phyloP scores from a whole-genome alignment of 1,140 invertebrate species.

The Arctopsyche grandis region DNA sequence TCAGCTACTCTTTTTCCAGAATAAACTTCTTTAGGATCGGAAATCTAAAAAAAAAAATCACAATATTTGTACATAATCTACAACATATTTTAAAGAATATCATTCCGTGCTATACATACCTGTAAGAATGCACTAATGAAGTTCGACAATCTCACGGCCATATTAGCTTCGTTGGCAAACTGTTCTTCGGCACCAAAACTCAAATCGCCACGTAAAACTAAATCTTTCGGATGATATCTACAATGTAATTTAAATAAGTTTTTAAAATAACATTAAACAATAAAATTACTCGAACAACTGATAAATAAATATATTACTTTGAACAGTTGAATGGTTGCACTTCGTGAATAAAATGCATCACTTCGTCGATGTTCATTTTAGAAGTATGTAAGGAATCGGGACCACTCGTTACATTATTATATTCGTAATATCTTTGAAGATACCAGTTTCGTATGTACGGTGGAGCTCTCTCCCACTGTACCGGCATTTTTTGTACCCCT shows the following conservation, averaged over 20 bases:
- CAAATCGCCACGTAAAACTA: slow-evolving; percentile 84
- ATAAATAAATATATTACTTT: slow-evolving; percentile 61
- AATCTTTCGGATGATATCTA: slow-evolving; percentile 77
- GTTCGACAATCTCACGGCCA: slow-evolving; percentile 93
- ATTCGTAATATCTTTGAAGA: slow-evolving; percentile 78
- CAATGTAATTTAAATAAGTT: too few relatives aligned
- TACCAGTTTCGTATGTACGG: slow-evolving; percentile 77
- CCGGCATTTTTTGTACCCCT: slow-evolving; percentile 86
- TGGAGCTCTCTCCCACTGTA: slow-evolving; percentile 78
- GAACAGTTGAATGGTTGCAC: slow-evolving; percentile 80
- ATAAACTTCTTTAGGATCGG: slow-evolving; percentile 94
- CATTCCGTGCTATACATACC: slow-evolving; percentile 66
- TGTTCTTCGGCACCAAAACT: slow-evolving; percentile 86
- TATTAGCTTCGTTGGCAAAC: slow-evolving; percentile 94
- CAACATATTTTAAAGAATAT: not conserved
- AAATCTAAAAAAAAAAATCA: slow-evolving; percentile 75
- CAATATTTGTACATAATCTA: slow-evolving; percentile 53
- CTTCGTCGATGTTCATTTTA: slow-evolving; percentile 79
- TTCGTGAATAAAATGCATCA: slow-evolving; percentile 78
- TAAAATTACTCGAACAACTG: not conserved
- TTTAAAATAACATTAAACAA: slow-evolving; percentile 3
- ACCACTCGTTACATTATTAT: slow-evolving; percentile 74
- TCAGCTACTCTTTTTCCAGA: slow-evolving; percentile 90
- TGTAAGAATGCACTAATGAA: slow-evolving; percentile 95
- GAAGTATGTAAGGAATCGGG: slow-evolving; percentile 71